Percentiles rank a stretch among this genome's conserved stretches.
These are phyloP conservation scores for Dolichallabes microphthalmus DNA, from an alignment of 2,113 vertebrate genomes.

Conservation along the genomic window DNA sequence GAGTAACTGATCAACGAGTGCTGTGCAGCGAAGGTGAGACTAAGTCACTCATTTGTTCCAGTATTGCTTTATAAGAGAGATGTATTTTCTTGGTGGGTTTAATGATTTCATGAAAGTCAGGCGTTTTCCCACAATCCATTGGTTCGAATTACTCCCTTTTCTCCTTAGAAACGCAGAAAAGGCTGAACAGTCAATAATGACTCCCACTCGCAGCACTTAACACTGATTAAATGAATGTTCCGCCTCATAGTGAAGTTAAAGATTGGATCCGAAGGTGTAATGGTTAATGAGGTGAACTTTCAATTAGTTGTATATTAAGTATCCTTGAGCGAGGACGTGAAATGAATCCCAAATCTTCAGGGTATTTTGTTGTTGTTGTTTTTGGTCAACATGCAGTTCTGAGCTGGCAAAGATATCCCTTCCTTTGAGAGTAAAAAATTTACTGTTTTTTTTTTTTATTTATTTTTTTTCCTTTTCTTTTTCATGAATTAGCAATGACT, in stretches of 20 bases:
- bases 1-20: constrained; percentile 37
- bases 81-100: constrained; percentile 31
- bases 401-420: neutral
- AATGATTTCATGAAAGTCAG: constrained; percentile 25
- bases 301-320: constrained; percentile 50
- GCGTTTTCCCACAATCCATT: neutral
- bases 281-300: constrained; percentile 42
- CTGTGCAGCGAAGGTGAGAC: neutral
- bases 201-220: constrained; percentile 25
- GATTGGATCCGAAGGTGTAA: constrained; percentile 32
- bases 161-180: neutral
- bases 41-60: constrained; percentile 38
- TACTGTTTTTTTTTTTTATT: constrained; percentile 12
- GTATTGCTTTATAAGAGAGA: constrained; percentile 42
- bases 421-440: constrained; percentile 27
- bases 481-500: constrained; percentile 52
- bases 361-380: neutral
- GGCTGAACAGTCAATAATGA: constrained; percentile 28
- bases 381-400: neutral
- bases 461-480: constrained; percentile 7
- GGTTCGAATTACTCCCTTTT: neutral
- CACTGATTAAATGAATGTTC: constrained; percentile 46
- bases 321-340: constrained; percentile 40
- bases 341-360: neutral
- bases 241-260: constrained; percentile 39